Base-by-base conservation (phyloP, 2,888 invertebrate species). In the Camponotus fellah region DNA sequence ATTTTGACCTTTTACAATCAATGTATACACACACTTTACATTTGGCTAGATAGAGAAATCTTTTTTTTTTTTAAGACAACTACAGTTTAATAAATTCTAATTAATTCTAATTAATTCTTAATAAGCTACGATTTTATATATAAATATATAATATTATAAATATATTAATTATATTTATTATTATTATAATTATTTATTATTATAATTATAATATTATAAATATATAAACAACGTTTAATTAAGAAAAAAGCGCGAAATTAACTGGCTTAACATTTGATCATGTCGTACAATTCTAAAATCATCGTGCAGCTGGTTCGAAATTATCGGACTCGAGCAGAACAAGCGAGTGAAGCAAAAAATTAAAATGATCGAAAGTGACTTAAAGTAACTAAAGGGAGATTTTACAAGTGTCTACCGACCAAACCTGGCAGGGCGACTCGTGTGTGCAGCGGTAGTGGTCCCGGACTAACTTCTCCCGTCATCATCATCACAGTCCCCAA, bases 371-470 rank as follows among this genome's bases (percentile, higher is more conserved):
- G 17, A 79, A 34, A 40, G 12, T 12, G 21, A 10, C 14, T 60
- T 37, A 26, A 26, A 26, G 26, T 26, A n/a, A n/a, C 53, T 37
- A 80, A 14, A 21, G 37, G 46, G 37, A 34, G 26, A 56, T 80
- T 71, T 60, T 80, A 90, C 90, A 96, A 96, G 94, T 96, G 96
- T 95, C 96, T 96, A 89, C 96, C 96, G 89, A 96, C 96, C 94
- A 96, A 96, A 95, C 96, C 96, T 95, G 96, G 96, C 92, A 96
- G 96, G 91, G 96, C 96, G 95, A 96, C 96, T 94, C 96, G 95
- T 91, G 96, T 96, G 94, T 96, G 96, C 95, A 96, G 96, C 93
- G 96, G 95, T 95, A 96, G 96, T 96, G 96, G 92, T 94, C 93
- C 93, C 92, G 92, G 93, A 93, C 92, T 92, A 92, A 94, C 91